Evolutionary conservation across 2,888 invertebrate genomes (phyloP).

Genomic region (Itoplectis maculator): DNA sequence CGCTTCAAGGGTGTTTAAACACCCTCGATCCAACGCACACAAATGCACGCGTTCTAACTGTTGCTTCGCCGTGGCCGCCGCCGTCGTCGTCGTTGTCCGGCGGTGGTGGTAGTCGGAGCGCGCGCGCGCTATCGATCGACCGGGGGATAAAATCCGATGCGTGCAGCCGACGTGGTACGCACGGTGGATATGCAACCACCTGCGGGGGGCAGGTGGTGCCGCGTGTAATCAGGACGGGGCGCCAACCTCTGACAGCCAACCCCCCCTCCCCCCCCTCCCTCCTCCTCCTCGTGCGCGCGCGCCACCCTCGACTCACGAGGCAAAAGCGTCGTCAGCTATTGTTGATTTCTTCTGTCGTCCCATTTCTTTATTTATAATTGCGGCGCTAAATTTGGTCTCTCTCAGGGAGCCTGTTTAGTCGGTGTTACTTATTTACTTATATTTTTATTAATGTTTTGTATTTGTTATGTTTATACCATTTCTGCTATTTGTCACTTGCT

Average conservation of each 20-base stretch:
- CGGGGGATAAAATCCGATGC: constrained; percentile 71
- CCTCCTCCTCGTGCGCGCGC: neutral
- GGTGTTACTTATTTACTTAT: no score
- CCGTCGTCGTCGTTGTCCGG: no score
- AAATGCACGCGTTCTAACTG: constrained; percentile 37
- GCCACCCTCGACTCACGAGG: constrained; percentile 63
- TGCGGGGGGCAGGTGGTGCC: constrained; percentile 79
- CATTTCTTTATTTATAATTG: no score
- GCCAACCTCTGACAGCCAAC: constrained; percentile 72
- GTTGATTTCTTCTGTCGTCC: no score
- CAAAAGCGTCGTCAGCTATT: no score
- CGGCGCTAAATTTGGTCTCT: no score
- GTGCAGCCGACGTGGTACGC: constrained; percentile 43
- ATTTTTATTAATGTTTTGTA: no score
- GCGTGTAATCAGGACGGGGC: constrained; percentile 76
- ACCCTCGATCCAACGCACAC: neutral
- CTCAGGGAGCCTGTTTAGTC: no score
- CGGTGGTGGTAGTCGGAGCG: constrained; percentile 31
- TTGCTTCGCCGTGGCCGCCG: constrained; percentile 47
- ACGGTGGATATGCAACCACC: constrained; percentile 75
- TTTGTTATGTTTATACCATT: no score
- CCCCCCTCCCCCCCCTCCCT: constrained; percentile 50
- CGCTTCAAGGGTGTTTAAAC: constrained; percentile 34
- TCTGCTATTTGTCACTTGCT: no score
- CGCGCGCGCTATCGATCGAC: constrained; percentile 60